phyloP scores from a whole-genome alignment of 1,140 invertebrate species.

The Zaprionus vittiger region DNA sequence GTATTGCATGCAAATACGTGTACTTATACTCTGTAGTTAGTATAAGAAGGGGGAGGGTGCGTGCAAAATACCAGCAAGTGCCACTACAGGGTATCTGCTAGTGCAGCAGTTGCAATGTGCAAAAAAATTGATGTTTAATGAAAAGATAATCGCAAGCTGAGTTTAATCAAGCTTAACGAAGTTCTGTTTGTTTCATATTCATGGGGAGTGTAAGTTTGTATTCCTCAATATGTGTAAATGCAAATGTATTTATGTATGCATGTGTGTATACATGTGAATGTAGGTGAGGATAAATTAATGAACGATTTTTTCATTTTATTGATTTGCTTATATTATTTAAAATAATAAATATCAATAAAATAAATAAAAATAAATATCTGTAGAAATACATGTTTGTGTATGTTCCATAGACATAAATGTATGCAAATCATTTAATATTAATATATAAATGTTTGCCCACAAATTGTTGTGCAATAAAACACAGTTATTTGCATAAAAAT shows the following conservation, averaged over 20 bases:
- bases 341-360: not conserved
- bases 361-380: not conserved
- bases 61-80: not conserved
- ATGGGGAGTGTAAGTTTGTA: not conserved
- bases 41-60: not conserved
- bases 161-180: conserved; percentile 6
- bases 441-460: too few species aligned
- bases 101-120: not conserved
- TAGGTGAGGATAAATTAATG: not conserved
- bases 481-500: too few species aligned
- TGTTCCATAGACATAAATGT: too few species aligned
- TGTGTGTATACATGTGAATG: not conserved
- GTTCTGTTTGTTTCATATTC: not conserved
- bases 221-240: too few species aligned
- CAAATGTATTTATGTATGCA: not conserved
- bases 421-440: too few species aligned
- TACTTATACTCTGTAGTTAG: not conserved
- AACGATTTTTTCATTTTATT: not conserved
- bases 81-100: not conserved
- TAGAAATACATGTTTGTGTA: not conserved
- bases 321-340: not conserved
- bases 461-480: too few species aligned
- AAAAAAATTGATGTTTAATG: not conserved
- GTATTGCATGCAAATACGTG: not conserved
- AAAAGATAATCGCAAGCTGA: conserved; percentile 10